Base-by-base conservation (phyloP, 2,797 vertebrate species). In the Pseudochirops corinnae region DNA sequence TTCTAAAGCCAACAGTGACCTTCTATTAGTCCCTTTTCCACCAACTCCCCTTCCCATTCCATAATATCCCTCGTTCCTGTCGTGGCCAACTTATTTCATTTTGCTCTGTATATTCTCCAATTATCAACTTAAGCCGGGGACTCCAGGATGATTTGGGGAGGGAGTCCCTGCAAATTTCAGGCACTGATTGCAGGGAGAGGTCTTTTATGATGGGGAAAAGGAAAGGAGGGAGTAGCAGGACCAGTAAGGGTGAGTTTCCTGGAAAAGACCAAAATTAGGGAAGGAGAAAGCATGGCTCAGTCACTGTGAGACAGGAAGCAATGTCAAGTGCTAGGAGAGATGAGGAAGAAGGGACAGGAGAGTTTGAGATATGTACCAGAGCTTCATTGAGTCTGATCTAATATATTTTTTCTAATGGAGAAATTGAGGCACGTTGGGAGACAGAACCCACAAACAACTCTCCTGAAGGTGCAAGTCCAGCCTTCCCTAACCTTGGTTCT, bases 1-100 rank as follows among this genome's bases (percentile, higher is more conserved):
- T 21, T 94, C 91, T 92, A 91, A 96, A 94, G 94, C 95, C 97
- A 97, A 95, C 95, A 97, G 96, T 91, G 91, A 58, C 57, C 93
- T 87, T 74, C 56, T 94, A 96, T 90, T 96, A 62, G 67, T 14
- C 91, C 93, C 55, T 93, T 90, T 50, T 28, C 39, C 0, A 31
- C 21, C 56, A 90, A 90, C 57, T 55, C 26, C 67, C 18, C 56
- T 18, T 74, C 26, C 56, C 62, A 93, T 53, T 26, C 16, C 93
- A 94, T 67, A 46, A 31, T 93, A 55, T 93, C 90, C 93, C 33
- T 52, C 21, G 26, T 82, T 46, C 39, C 74, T 82, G 0, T 46
- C 46, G 46, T 82, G 18, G 7, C 39, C 39, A 82, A 7, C 39
- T 18, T 82, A 21, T 82, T 82, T 82, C 39, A 46, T 82, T 82